Conservation (phyloP, 2,113 vertebrate species). For the Anguilla rostrata region DNA sequence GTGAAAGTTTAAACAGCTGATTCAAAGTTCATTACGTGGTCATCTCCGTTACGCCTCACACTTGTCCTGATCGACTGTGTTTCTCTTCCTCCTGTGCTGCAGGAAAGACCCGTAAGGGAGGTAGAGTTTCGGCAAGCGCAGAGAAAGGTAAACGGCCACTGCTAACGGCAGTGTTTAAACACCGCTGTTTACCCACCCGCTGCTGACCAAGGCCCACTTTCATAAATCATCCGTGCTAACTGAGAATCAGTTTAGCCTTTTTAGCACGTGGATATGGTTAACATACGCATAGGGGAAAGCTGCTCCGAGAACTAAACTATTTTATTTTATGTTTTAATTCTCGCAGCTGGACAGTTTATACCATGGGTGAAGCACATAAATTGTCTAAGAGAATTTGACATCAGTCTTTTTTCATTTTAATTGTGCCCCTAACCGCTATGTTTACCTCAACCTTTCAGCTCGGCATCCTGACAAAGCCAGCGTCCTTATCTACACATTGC, state of each 20-base stretch:
- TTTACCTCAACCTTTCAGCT: not conserved
- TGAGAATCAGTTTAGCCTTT: too few relatives aligned
- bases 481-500: not conserved
- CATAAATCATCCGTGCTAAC: not conserved
- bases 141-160: slow-evolving; percentile 68
- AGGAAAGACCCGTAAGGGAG: slow-evolving; percentile 68
- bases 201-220: not conserved
- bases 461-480: not conserved
- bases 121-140: slow-evolving; percentile 62
- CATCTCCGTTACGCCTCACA: not conserved
- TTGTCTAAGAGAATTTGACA: not conserved
- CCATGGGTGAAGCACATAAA: not conserved
- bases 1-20: not conserved
- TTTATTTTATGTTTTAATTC: not conserved
- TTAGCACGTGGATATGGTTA: too few relatives aligned
- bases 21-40: not conserved
- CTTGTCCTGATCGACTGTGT: slow-evolving; percentile 21
- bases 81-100: slow-evolving; percentile 36
- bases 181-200: not conserved
- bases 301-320: not conserved
- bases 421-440: not conserved
- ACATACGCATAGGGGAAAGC: too few relatives aligned
- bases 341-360: not conserved
- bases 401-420: not conserved
- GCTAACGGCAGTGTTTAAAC: not conserved